Base-by-base conservation (phyloP, 2,113 vertebrate genomes). In the Hypocryptadius cinnamomeus region DNA sequence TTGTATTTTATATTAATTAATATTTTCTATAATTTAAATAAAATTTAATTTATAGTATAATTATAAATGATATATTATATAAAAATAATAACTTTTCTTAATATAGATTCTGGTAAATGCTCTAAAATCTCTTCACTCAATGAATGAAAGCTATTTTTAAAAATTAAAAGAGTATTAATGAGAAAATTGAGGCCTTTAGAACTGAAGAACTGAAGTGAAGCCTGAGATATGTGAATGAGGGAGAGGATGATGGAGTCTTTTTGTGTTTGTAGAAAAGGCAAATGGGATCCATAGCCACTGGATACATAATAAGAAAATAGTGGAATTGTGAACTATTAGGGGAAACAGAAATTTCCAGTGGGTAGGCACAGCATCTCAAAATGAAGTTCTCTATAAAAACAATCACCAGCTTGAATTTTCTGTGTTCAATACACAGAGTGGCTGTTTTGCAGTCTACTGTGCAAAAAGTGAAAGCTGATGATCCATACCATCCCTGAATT, bases 381-480 rank as follows among this genome's bases (percentile, higher is more conserved):
- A 91, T 87, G 56, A 92, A 92, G 50, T 89, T 92, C 84, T 77
- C 50, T 89, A 51, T 59, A 68, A 79, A 95, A 95, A 92, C 81
- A 92, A 92, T 93, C 94, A 89, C 85, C 71, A 82, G 74, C 74
- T 91, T 93, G 89, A 92, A 92, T 93, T 89, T 91, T 91, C 81
- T 73, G 39, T 90, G 74, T 89, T 95, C 89, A 93, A 85, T 94
- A 92, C 84, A 92, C 80, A 87, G 63, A 91, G 68, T 92, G 80
- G 81, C 71, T 94, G 85, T 94, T 96, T 93, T 79, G 79, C 94
- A 95, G 85, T 94, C 89, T 95, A 66, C 93, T 92, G 81, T 85
- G 93, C 89, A 93, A 96, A 95, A 96, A 95, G 84, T 85, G 94
- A 96, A 95, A 96, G 89, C 91, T 96, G 96, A 96, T 96, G 93